A percentile compares a stretch with the other conserved stretches of the same genome.
Evolutionary conservation across 2,888 invertebrate genomes (phyloP).

Genomic region (Folsomia candida): DNA sequence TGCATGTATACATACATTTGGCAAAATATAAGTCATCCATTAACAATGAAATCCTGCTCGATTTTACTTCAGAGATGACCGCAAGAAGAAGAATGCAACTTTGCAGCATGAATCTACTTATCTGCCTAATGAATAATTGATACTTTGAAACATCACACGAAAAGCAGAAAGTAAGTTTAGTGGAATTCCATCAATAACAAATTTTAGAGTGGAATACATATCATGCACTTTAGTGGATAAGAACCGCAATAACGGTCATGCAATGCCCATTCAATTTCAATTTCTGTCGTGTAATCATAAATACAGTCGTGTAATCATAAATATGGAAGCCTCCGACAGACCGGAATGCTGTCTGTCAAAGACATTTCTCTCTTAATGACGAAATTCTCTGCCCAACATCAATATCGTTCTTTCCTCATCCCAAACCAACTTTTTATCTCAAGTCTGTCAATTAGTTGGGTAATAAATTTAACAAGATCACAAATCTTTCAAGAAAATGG

Average conservation of each 20-base stretch:
- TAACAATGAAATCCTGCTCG: too few relatives aligned
- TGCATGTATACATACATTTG: too few relatives aligned
- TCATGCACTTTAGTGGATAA: too few relatives aligned
- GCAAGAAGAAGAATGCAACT: too few relatives aligned
- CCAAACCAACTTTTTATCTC: background rate
- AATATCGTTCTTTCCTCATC: background rate
- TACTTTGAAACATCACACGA: too few relatives aligned
- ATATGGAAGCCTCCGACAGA: background rate
- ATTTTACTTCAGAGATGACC: too few relatives aligned
- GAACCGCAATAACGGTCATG: background rate
- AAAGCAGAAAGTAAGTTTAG: too few relatives aligned
- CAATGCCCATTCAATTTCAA: background rate
- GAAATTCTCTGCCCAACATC: background rate
- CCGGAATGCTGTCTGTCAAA: background rate
- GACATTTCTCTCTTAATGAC: background rate
- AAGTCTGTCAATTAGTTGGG: conserved; percentile 10
- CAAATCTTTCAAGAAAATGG: conserved; percentile 10
- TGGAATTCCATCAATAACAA: background rate
- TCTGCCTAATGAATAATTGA: too few relatives aligned
- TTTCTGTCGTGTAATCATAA: too few relatives aligned
- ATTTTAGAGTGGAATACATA: background rate
- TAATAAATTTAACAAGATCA: conserved; percentile 17
- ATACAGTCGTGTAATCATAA: background rate
- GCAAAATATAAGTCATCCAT: too few relatives aligned
- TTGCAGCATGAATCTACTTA: too few relatives aligned